Conservation (phyloP, 92 coral and sea anemone genomes). For the Epizoanthus rinbou region DNA sequence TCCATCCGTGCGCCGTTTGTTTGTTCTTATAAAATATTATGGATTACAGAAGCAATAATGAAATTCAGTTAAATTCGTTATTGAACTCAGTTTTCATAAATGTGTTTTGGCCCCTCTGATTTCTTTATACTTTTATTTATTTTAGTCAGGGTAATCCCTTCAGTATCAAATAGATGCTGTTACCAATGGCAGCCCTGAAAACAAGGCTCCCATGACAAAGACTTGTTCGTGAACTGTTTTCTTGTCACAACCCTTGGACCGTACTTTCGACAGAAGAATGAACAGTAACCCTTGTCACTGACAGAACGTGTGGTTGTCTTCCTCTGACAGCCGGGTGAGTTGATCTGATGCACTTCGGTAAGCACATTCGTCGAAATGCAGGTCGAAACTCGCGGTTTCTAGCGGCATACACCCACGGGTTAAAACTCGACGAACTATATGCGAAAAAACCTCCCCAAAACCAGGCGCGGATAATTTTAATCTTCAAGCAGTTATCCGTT, state of each 20-base stretch:
- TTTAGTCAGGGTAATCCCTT: no score
- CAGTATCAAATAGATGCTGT: no score
- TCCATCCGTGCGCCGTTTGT: no score
- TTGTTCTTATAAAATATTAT: no score
- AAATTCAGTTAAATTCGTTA: no score
- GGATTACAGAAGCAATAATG: no score
- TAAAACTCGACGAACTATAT: conserved; percentile 69
- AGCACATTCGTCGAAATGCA: conserved; percentile 57
- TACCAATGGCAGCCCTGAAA: no score
- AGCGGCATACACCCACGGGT: conserved; percentile 83
- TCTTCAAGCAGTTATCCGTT: conserved; percentile 59
- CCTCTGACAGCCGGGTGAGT: neutral
- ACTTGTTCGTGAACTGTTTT: no score
- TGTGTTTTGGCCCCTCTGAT: no score
- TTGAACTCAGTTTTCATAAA: no score
- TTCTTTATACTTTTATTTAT: no score
- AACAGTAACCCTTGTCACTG: neutral
- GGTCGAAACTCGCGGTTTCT: conserved; percentile 60
- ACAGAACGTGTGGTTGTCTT: neutral
- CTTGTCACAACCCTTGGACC: neutral
- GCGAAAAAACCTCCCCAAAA: conserved; percentile 80
- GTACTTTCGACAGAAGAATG: neutral
- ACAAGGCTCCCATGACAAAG: no score
- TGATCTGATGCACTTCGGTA: neutral
- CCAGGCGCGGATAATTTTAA: conserved; percentile 68